Evolutionary conservation across 2,888 invertebrate genomes (phyloP).

Genomic region (Lithodes maja): DNA sequence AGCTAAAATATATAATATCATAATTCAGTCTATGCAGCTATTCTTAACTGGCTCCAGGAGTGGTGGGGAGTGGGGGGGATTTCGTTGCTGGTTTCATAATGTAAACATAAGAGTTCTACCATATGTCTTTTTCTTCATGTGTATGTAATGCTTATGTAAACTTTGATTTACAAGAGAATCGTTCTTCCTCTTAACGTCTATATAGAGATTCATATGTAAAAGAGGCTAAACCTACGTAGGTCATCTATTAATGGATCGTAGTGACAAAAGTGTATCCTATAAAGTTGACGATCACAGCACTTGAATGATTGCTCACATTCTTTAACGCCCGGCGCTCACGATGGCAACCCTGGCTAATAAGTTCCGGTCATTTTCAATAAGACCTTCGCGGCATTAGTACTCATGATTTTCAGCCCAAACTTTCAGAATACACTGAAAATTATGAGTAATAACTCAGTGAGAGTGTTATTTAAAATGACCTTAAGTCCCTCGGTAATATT

Average conservation of each 20-base stretch:
- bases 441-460: neutral
- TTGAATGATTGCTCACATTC: conserved; percentile 63
- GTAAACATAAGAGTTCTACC: conserved; percentile 54
- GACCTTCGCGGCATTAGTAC: neutral
- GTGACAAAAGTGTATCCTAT: conserved; percentile 65
- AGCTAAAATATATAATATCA: too few species aligned
- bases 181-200: conserved; percentile 18
- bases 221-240: conserved; percentile 52
- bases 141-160: conserved; percentile 16
- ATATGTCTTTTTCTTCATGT: conserved; percentile 61
- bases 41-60: neutral
- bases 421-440: neutral
- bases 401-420: neutral
- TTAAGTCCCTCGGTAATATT: neutral
- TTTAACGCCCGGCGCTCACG: neutral
- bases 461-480: neutral
- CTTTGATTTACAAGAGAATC: conserved; percentile 63
- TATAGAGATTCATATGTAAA: conserved; percentile 63
- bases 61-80: conserved; percentile 24
- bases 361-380: too few species aligned
- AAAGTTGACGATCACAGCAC: conserved; percentile 64
- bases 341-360: neutral
- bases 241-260: conserved; percentile 52
- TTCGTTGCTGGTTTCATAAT: conserved; percentile 60
- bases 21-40: neutral